Evolutionary conservation across 2,888 invertebrate species (phyloP).

Genomic region (Caenorhabditis sinica): DNA sequence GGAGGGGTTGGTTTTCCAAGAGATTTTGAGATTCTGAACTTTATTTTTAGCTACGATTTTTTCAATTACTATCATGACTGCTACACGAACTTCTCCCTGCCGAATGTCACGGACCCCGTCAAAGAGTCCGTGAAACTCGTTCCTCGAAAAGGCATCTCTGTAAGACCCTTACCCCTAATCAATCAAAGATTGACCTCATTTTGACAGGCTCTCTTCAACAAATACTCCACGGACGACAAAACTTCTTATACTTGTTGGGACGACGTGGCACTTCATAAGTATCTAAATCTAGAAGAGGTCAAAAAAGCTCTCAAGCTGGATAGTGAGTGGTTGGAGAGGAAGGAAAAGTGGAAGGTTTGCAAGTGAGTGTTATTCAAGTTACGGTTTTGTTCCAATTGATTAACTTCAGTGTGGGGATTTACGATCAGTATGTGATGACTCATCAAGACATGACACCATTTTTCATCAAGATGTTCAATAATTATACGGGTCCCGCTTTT

Average conservation of each 20-base stretch:
- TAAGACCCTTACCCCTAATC: neutral
- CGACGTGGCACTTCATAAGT: conserved; percentile 49
- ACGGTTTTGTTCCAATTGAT: neutral
- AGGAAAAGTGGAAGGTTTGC: conserved; percentile 66
- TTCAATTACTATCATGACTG: conserved; percentile 71
- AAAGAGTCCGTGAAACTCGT: conserved; percentile 39
- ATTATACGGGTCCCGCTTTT: conserved; percentile 59
- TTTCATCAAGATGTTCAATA: conserved; percentile 63
- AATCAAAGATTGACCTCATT: conserved; percentile 2
- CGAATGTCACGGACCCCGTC: conserved; percentile 51
- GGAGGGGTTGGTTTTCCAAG: conserved; percentile 35
- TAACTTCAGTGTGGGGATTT: conserved; percentile 61
- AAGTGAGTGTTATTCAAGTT: conserved; percentile 66
- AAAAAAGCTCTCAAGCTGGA: conserved; percentile 62
- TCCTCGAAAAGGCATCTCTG: conserved; percentile 41
- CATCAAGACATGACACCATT: conserved; percentile 68
- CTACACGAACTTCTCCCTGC: conserved; percentile 58
- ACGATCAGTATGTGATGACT: conserved; percentile 68
- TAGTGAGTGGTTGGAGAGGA: conserved; percentile 51
- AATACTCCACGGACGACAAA: conserved; percentile 62
- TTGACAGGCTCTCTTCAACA: conserved; percentile 46
- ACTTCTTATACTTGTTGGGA: conserved; percentile 64
- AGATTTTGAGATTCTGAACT: neutral
- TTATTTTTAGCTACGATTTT: conserved; percentile 56
- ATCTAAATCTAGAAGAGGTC: conserved; percentile 31